Conservation (phyloP, 2,797 vertebrate species). For the Erethizon dorsatum region DNA sequence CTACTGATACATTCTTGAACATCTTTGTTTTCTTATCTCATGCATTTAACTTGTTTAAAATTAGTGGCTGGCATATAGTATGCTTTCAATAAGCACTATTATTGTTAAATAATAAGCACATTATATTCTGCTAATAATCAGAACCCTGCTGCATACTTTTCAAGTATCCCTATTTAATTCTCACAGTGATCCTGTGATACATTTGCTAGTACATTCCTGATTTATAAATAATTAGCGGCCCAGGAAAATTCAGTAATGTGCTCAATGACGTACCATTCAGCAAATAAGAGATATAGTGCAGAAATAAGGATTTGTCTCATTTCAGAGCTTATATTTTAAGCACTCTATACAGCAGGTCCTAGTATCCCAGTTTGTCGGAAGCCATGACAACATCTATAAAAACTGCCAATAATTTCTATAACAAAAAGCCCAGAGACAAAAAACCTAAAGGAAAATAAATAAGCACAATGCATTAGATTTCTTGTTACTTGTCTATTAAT, state of each 20-base stretch:
- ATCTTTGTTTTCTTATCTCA: neutral
- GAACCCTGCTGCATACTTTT: neutral
- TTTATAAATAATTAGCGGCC: neutral
- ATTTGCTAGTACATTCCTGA: neutral
- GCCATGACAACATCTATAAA: neutral
- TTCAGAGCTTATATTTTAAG: neutral
- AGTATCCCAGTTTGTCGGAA: neutral
- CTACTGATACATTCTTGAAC: neutral
- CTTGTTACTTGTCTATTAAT: neutral
- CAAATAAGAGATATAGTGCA: neutral
- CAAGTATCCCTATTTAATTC: slow-evolving; percentile 15
- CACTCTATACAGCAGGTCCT: neutral
- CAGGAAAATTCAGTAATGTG: neutral
- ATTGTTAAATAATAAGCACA: neutral
- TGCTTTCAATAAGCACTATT: neutral
- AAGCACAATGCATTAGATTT: neutral
- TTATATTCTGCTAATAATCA: neutral
- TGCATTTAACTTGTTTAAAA: neutral
- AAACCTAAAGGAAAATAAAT: neutral
- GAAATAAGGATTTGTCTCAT: neutral
- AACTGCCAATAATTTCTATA: neutral
- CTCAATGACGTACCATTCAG: neutral
- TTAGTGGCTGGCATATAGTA: neutral
- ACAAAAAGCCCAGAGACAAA: neutral
- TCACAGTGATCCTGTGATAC: neutral